phyloP scores from a whole-genome alignment of 2,797 vertebrate genomes.

The Novumbra hubbsi region DNA sequence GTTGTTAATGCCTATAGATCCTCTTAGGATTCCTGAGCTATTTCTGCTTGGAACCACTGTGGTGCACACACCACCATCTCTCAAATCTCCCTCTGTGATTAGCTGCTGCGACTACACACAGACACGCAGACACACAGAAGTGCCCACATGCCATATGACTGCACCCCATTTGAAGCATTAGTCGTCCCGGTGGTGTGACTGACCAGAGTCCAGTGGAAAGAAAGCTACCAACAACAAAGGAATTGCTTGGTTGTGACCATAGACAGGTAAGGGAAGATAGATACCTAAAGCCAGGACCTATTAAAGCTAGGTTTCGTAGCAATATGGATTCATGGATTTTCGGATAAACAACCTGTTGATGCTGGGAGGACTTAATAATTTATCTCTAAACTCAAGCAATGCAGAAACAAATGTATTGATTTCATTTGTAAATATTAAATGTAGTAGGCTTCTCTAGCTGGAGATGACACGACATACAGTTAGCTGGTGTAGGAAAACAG shows the following conservation, averaged over 20 bases:
- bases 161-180: not conserved
- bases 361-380: not conserved
- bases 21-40: slow-evolving; percentile 1
- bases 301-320: not conserved
- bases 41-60: not conserved
- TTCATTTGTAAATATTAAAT: not conserved
- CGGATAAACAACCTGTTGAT: not conserved
- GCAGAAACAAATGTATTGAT: not conserved
- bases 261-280: not conserved
- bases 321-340: not conserved
- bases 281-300: not conserved
- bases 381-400: not conserved
- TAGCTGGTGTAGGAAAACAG: not conserved
- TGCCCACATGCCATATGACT: too few relatives aligned
- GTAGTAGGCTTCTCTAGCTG: not conserved
- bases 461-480: not conserved
- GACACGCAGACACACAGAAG: not conserved
- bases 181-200: not conserved
- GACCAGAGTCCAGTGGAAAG: not conserved
- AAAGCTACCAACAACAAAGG: not conserved
- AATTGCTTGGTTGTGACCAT: not conserved
- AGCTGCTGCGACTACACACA: not conserved
- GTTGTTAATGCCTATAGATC: not conserved
- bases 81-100: not conserved
- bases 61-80: not conserved